Evolutionary conservation across 2,113 vertebrate genomes (phyloP), one percentile per base, ranked within the genome.

Genomic region (Alectura lathami): DNA sequence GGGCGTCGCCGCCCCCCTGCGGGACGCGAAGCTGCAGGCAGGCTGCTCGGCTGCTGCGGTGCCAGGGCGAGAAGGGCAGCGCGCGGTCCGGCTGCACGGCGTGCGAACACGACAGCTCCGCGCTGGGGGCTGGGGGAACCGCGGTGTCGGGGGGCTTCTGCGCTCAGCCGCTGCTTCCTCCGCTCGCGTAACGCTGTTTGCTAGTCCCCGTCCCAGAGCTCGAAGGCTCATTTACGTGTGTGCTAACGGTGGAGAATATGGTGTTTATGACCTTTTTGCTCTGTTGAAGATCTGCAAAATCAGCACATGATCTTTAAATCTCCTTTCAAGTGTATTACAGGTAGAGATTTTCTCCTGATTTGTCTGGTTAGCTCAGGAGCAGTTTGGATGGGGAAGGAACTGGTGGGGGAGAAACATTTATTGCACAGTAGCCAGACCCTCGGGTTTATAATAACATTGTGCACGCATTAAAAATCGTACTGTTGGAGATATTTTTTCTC

Each of bases 351-450:
- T 29, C 73, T 38, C 0, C 15, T 9, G 5, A 8, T 13, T 9
- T 38, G 15, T 26, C 5, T 17, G 17, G 1, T 13, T 17, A 10
- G 29, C 11, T 32, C 29, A 18, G 29, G 16, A 43, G 42, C 42
- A 15, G 18, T 56, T 32, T 51, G 4, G 1, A 4, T 6, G 9
- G 6, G 4, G 9, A 8, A 42, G 5, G 5, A 1, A 40, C 12
- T 9, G 2, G 6, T 7, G 14, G 38, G 38, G 13, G 32, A 17
- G 11, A 78, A 73, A 27, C 0, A 22, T 36, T n/a, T 63, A 21
- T 10, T 90, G 26, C 42, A 51, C 10, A 32, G 32, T 22, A 34
- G 11, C 21, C 22, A 23, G 15, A 42, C 32, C 18, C 17, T 78
- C 24, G 34, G 5, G 5, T 53, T 89, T 62, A 3, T 38, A 70